Base-by-base conservation (phyloP, 1,140 invertebrate genomes). In the Brachystomella parvula region DNA sequence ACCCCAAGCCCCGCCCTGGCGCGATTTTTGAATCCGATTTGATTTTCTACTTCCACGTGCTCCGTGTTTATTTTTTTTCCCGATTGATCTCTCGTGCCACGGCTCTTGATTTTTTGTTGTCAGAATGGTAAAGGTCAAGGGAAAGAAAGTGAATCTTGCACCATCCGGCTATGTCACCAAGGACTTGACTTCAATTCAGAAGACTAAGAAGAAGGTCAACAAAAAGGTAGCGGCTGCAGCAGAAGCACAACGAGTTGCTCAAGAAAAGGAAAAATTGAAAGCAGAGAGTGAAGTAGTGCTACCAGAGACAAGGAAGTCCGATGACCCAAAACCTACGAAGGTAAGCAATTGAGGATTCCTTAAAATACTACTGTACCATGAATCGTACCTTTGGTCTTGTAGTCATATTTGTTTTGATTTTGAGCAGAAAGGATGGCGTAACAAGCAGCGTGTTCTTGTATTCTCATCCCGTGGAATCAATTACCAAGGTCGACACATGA, bases 391-490 rank as follows among this genome's bases (percentile, higher is more conserved):
- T 64, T 57, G 15, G 6, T 12, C 28, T 30, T 63, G 12, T 53
- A 17, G 15, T n/a, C 28, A 44, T 3, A 63, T 26, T 29, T 53
- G 62, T 3, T 64, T 28, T 56, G 28, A 44, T 44, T 44, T 44
- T n/a, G 24, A 35, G 1, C 57, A 79, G 77, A 61, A 31, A 30
- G 75, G 75, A 76, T 99, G 96, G 95, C 86, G 85, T 35, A 98
- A 98, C 78, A 89, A 87, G 75, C 90, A 97, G 78, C 81, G 96
- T 68, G 89, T 98, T 12, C 78, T 99, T 26, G 85, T 98, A 1
- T 90, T 99, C 78, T 87, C 88, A 44, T 90, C 93, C 2, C 82
- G 96, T 73, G 96, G 96, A 35, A 95, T 98, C 24, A 88, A 86
- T 71, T 86, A 89, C 73, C 82, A 92, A 58, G 89, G 94, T 78